phyloP scores from a whole-genome alignment of 2,797 vertebrate genomes.

The Gymnocypris eckloni region DNA sequence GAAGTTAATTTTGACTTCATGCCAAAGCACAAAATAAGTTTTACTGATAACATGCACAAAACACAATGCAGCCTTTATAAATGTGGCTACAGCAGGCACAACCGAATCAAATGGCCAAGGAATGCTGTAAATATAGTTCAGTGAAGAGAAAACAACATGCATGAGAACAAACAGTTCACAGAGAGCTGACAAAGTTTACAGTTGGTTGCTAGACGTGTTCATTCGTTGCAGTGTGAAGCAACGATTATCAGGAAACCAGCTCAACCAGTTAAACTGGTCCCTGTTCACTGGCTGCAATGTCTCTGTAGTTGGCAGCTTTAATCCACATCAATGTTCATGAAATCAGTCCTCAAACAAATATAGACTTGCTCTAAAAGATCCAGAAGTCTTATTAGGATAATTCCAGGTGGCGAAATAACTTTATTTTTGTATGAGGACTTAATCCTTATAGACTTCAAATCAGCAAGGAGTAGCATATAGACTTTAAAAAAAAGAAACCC shows the following conservation, averaged over 20 bases:
- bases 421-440: neutral
- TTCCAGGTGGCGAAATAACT: neutral
- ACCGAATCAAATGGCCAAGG: neutral
- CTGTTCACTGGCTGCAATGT: neutral
- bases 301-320: slow-evolving; percentile 16
- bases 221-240: slow-evolving; percentile 53
- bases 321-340: neutral
- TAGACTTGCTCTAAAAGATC: slow-evolving; percentile 1
- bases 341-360: neutral
- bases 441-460: neutral
- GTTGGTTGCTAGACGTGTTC: slow-evolving; percentile 12
- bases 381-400: neutral
- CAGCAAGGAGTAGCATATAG: neutral
- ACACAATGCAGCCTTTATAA: neutral
- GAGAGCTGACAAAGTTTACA: neutral
- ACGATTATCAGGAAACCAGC: slow-evolving; percentile 70
- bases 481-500: slow-evolving; percentile 1
- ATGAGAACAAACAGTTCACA: neutral
- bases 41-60: neutral
- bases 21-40: neutral
- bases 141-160: neutral
- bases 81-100: neutral
- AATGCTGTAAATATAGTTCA: neutral
- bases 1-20: neutral
- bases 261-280: slow-evolving; percentile 73